A percentile compares a stretch with the other conserved stretches of the same genome.
Conservation (phyloP, 2,797 vertebrate genomes). For the Gymnothorax javanicus region DNA sequence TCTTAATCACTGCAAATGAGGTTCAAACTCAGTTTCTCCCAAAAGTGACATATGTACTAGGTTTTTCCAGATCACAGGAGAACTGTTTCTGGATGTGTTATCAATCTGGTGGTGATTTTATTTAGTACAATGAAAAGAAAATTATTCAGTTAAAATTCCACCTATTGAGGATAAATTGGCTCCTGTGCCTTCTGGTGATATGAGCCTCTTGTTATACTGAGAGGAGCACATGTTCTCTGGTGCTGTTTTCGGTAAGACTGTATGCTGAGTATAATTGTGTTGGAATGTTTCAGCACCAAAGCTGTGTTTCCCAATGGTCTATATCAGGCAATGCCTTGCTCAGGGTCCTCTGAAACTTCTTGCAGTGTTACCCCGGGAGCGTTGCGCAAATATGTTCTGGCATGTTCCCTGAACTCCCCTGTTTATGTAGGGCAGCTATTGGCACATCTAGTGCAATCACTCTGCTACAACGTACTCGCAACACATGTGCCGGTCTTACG, state of each 20-base stretch:
- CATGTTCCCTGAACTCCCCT: not conserved
- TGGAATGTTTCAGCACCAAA: not conserved
- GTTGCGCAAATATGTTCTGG: slow-evolving; percentile 1
- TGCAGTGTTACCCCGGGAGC: not conserved
- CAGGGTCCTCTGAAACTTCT: not conserved
- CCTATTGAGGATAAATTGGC: not conserved
- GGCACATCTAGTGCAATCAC: not conserved
- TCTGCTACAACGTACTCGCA: not conserved
- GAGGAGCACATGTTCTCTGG: not conserved
- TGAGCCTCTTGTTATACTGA: not conserved
- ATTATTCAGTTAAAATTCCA: not conserved
- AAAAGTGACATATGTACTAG: too few species aligned
- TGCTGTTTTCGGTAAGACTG: not conserved
- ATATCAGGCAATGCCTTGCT: not conserved
- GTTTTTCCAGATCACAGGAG: too few species aligned
- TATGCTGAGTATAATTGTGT: not conserved
- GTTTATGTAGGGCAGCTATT: not conserved
- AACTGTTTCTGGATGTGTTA: not conserved
- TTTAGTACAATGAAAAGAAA: not conserved
- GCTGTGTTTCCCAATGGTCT: not conserved
- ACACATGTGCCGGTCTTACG: not conserved
- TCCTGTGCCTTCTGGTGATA: not conserved
- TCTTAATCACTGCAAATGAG: too few species aligned
- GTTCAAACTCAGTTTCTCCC: too few species aligned
- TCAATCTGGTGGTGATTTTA: not conserved